phyloP scores from a whole-genome alignment of 2,888 invertebrate species.

The Chloroclysta siterata region DNA sequence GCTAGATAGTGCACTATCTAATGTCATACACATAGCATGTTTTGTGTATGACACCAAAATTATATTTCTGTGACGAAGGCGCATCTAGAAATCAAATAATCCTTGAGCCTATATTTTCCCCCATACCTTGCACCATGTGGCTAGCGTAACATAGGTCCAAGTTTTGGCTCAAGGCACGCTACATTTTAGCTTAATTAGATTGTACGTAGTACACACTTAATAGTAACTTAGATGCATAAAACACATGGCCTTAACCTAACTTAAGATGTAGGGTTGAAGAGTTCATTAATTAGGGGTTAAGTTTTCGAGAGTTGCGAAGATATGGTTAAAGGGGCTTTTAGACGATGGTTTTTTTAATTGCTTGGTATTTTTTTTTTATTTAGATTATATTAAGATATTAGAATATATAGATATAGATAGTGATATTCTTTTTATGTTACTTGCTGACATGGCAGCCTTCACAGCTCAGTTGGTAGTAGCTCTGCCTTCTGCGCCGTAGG shows the following conservation, averaged over 20 bases:
- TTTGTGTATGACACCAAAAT: too few species aligned
- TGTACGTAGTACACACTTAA: conserved; percentile 45
- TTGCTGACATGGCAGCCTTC: too few species aligned
- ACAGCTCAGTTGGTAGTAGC: too few species aligned
- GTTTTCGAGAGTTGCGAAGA: conserved; percentile 21
- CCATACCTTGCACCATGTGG: conserved; percentile 57
- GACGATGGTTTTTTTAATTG: not conserved
- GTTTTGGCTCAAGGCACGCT: conserved; percentile 57
- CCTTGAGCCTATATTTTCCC: conserved; percentile 41
- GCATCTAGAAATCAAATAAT: conserved; percentile 6
- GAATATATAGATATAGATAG: too few species aligned
- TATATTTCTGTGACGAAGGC: not conserved
- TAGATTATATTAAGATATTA: too few species aligned
- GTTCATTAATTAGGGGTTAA: conserved; percentile 27
- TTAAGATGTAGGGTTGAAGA: conserved; percentile 21
- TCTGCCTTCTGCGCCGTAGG: too few species aligned
- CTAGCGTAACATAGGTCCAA: conserved; percentile 56
- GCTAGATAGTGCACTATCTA: too few species aligned
- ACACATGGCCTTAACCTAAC: conserved; percentile 27
- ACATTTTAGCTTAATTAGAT: conserved; percentile 69
- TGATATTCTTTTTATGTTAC: too few species aligned
- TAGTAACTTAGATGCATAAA: conserved; percentile 23
- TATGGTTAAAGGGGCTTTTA: conserved; percentile 1
- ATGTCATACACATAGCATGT: too few species aligned
- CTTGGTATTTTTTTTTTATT: too few species aligned